Conservation (phyloP, 2,888 invertebrate species). For the Teinopalpus imperialis region DNA sequence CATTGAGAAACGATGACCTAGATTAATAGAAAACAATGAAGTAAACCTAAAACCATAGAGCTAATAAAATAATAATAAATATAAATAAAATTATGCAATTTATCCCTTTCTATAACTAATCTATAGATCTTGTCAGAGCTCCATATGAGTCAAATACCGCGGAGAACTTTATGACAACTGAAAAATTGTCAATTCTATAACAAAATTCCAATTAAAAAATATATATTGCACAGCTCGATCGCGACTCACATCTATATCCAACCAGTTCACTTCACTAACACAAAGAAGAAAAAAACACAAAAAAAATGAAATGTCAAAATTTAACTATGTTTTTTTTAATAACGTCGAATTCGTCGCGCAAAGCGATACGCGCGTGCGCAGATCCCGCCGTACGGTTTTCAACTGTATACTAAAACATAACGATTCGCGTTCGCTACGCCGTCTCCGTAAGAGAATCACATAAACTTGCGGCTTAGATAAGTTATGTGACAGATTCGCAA, state of each 20-base stretch:
- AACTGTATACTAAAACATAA: constrained; percentile 55
- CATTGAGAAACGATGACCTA: too few species aligned
- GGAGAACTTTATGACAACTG: constrained; percentile 8
- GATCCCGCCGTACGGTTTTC: constrained; percentile 63
- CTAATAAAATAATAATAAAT: too few species aligned
- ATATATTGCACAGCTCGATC: constrained; percentile 16
- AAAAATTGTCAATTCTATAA: constrained; percentile 8
- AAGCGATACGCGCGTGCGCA: constrained; percentile 67
- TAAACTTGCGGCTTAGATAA: constrained; percentile 19
- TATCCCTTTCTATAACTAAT: too few species aligned
- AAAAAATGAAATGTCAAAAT: constrained; percentile 32
- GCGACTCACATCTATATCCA: constrained; percentile 10
- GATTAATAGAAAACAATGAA: too few species aligned
- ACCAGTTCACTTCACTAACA: constrained; percentile 26
- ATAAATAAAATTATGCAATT: too few species aligned
- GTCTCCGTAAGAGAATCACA: constrained; percentile 14
- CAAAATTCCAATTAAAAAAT: background rate
- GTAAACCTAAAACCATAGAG: too few species aligned
- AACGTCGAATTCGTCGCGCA: constrained; percentile 34
- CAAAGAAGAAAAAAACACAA: constrained; percentile 11
- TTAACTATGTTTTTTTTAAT: constrained; percentile 2
- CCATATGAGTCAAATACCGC: constrained; percentile 6
- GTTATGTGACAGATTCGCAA: constrained; percentile 18
- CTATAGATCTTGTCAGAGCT: constrained; percentile 25
- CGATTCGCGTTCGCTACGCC: constrained; percentile 41